These are phyloP conservation scores for Eupithecia pulchellata DNA, from an alignment of 2,888 invertebrate genomes.

Conservation along the genomic window DNA sequence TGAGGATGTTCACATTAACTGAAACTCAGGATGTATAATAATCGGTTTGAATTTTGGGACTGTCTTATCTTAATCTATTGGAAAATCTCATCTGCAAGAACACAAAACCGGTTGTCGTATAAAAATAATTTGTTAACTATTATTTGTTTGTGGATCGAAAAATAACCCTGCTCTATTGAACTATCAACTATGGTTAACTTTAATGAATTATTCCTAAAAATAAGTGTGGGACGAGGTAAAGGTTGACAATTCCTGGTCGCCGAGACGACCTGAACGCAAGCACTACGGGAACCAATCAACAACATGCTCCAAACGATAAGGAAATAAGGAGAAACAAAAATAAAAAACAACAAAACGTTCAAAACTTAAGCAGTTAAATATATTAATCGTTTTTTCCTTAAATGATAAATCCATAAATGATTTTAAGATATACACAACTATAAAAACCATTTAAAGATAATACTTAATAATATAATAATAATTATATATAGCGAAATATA, in stretches of 20 bases:
- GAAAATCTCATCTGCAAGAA: constrained; percentile 77
- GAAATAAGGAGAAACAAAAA: constrained; percentile 70
- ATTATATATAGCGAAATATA: constrained; percentile 86
- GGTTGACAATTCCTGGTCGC: constrained; percentile 80
- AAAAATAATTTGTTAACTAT: constrained; percentile 83
- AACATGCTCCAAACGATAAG: constrained; percentile 68
- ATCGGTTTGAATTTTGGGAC: constrained; percentile 73
- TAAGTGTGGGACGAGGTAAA: constrained; percentile 82
- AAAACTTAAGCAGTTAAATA: constrained; percentile 85
- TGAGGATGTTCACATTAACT: constrained; percentile 77
- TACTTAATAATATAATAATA: constrained; percentile 86
- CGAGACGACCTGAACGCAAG: constrained; percentile 64
- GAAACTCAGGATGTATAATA: constrained; percentile 73
- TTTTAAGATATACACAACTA: constrained; percentile 85
- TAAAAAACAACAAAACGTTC: constrained; percentile 81
- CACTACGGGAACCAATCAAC: constrained; percentile 62
- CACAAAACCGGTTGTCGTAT: constrained; percentile 84
- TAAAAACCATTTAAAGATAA: constrained; percentile 85
- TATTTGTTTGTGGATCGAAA: constrained; percentile 85
- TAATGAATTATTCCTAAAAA: constrained; percentile 84
- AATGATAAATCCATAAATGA: constrained; percentile 85
- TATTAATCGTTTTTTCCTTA: constrained; percentile 85
- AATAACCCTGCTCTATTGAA: constrained; percentile 86
- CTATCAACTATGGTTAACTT: constrained; percentile 84
- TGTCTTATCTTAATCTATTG: constrained; percentile 72